Base-by-base conservation (phyloP, 2,888 invertebrate genomes). In the Nipponacmea schrenckii region DNA sequence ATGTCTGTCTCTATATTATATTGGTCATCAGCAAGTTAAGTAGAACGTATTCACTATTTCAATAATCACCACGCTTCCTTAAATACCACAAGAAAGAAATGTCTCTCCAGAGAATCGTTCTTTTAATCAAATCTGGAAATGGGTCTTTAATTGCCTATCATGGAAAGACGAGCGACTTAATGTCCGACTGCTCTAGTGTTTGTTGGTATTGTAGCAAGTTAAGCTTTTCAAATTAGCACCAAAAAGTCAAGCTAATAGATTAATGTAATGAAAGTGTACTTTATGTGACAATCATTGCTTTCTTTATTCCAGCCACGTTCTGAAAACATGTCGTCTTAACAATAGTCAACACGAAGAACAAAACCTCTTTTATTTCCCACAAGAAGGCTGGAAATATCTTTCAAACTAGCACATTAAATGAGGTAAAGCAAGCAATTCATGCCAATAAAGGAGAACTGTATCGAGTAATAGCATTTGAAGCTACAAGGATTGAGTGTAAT, bases 91-190 rank as follows among this genome's bases (percentile, higher is more conserved):
- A 56, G 56, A 56, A 20, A 10, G 14, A 56, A 20, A 56, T 56
- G 20, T 56, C 56, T 56, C 56, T 56, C 56, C 3, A 10, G 56
- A 24, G 56, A 24, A 56, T 24, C 20, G 14, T 20, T 56, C 56
- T 56, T 56, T 56, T 56, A 56, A 56, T 56, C 56, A 56, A 56
- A 56, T 56, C 56, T 56, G 56, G 56, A 56, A 56, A 56, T 56
- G 56, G 24, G 56, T 56, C 56, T 56, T 56, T 56, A 56, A 56
- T 56, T 56, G 56, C 56, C 56, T 56, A 56, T 56, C 56, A 56
- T 56, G 56, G 24, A 56, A 56, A 20, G 56, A 24, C 24, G 56
- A 24, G 20, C 56, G 56, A 56, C 24, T 56, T 56, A 56, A 56
- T 56, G 20, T 20, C 56, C 24, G 20, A 24, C 56, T 56, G 56